These are phyloP conservation scores for Schizotus pectinicornis DNA, from an alignment of 2,888 invertebrate genomes.

Conservation along the genomic window DNA sequence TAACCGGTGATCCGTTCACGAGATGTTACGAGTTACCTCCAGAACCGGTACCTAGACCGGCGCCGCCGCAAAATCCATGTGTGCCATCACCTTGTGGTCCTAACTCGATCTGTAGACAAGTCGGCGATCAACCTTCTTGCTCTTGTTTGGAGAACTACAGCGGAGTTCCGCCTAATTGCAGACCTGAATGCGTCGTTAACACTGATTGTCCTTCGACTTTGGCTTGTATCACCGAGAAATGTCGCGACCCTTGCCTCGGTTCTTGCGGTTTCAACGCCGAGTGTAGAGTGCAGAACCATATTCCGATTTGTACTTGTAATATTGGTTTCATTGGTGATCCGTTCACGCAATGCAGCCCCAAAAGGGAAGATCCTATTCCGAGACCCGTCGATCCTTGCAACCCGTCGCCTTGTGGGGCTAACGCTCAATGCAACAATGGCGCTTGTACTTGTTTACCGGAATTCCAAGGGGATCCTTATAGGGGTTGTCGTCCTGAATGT, in stretches of 20 bases:
- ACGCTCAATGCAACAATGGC: slow-evolving; percentile 74
- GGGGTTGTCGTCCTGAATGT: slow-evolving; percentile 82
- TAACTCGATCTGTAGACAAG: slow-evolving; percentile 67
- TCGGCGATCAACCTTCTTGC: slow-evolving; percentile 68
- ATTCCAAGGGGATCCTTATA: slow-evolving; percentile 75
- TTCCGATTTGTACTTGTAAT: slow-evolving; percentile 70
- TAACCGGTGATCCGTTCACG: slow-evolving; percentile 75
- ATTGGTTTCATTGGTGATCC: slow-evolving; percentile 71
- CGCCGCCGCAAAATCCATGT: slow-evolving; percentile 63
- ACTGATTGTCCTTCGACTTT: slow-evolving; percentile 70
- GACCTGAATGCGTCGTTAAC: slow-evolving; percentile 75
- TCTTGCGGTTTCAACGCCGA: slow-evolving; percentile 76
- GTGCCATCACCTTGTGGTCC: slow-evolving; percentile 68
- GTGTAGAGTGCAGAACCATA: slow-evolving; percentile 73
- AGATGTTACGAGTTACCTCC: slow-evolving; percentile 63
- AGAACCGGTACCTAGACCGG: slow-evolving; percentile 51
- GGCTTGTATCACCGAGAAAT: slow-evolving; percentile 75
- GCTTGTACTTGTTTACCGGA: slow-evolving; percentile 74
- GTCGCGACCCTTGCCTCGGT: slow-evolving; percentile 73
- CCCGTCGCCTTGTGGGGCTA: slow-evolving; percentile 80
- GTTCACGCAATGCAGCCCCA: slow-evolving; percentile 65
- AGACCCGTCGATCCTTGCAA: slow-evolving; percentile 69
- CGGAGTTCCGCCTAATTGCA: slow-evolving; percentile 79
- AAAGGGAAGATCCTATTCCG: slow-evolving; percentile 43
- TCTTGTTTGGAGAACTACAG: slow-evolving; percentile 70